A percentile compares a stretch with the other conserved stretches of the same genome.
Conservation (phyloP, 1,140 invertebrate genomes). For the Atta cephalotes region DNA sequence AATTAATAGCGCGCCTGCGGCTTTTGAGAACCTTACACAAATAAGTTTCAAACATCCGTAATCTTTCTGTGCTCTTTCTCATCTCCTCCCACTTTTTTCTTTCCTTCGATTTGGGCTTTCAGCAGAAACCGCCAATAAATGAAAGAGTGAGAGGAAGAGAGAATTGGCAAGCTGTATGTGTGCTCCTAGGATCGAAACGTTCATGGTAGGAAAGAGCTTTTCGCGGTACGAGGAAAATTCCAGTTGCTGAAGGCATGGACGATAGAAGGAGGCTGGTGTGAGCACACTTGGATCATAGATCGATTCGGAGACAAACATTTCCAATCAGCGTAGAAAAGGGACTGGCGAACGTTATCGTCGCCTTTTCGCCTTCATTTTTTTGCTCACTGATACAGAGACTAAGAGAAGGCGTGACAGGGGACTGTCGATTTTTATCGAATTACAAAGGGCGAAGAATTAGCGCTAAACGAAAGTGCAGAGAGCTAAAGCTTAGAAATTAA, state of each 20-base stretch:
- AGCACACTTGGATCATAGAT: constrained; percentile 35
- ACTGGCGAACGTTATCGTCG: constrained; percentile 31
- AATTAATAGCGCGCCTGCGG: constrained; percentile 25
- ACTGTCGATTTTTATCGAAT: constrained; percentile 78
- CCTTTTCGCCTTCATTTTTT: constrained; percentile 15
- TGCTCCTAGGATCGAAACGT: constrained; percentile 59
- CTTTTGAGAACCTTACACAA: constrained; percentile 32
- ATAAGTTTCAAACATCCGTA: constrained; percentile 72
- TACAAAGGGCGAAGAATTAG: constrained; percentile 79
- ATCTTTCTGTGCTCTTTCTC: constrained; percentile 62
- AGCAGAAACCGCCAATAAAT: constrained; percentile 78
- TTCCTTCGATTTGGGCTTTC: constrained; percentile 68
- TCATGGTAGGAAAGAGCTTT: constrained; percentile 52
- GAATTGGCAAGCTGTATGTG: constrained; percentile 59
- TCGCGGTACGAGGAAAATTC: constrained; percentile 49
- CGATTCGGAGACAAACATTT: constrained; percentile 70
- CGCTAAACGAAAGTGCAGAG: constrained; percentile 45
- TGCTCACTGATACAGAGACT: constrained; percentile 19
- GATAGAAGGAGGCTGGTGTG: not conserved
- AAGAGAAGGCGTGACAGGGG: constrained; percentile 29
- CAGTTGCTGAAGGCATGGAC: constrained; percentile 1
- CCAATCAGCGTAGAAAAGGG: constrained; percentile 57
- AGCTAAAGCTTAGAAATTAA: constrained; percentile 79
- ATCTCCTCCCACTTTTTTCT: constrained; percentile 52
- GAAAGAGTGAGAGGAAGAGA: constrained; percentile 33